These are phyloP conservation scores for Rhabdomys dilectus DNA, from an alignment of 2,113 vertebrate species.

Conservation along the genomic window DNA sequence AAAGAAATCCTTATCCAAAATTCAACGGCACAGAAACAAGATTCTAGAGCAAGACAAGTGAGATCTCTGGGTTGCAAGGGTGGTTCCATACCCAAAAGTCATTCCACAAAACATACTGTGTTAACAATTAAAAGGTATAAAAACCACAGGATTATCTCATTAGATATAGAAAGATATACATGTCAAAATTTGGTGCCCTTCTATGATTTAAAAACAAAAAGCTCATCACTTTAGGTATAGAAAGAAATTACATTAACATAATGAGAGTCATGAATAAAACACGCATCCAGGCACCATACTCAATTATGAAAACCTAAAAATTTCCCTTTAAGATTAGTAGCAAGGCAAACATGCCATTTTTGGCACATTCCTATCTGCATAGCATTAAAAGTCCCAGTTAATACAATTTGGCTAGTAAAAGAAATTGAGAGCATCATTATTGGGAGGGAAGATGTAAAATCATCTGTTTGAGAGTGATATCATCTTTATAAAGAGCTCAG, in stretches of 20 bases:
- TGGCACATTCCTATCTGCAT: background rate
- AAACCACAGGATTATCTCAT: background rate
- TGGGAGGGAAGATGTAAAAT: background rate
- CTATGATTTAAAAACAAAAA: background rate
- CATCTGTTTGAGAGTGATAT: background rate
- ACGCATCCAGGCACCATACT: background rate
- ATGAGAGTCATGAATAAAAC: background rate
- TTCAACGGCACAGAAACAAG: background rate
- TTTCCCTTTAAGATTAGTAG: background rate
- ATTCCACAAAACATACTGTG: background rate
- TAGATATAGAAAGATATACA: background rate
- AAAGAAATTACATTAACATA: background rate
- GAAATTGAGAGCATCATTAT: background rate
- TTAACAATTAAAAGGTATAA: background rate
- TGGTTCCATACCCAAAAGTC: background rate
- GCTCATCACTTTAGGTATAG: background rate
- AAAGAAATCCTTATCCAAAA: background rate
- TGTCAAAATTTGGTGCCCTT: background rate
- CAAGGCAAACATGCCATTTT: background rate
- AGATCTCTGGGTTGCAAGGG: background rate
- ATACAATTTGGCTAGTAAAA: background rate
- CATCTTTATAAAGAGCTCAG: background rate
- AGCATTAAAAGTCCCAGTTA: background rate
- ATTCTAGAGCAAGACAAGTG: background rate
- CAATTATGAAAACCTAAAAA: background rate